phyloP scores from a whole-genome alignment of 2,888 invertebrate genomes.

The Keiferia lycopersicella region DNA sequence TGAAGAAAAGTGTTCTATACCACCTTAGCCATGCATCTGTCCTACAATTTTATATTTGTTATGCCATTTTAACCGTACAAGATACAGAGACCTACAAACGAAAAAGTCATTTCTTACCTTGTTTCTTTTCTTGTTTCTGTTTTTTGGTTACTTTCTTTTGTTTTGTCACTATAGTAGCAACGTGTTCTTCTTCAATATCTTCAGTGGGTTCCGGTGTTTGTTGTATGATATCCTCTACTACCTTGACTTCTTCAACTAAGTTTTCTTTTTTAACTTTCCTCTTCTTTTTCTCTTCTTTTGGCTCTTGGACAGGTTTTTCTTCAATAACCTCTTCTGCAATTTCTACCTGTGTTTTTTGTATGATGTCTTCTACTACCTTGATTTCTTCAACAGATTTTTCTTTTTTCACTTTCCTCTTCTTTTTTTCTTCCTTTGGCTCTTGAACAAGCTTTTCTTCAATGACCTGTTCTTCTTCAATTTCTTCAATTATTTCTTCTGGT shows the following conservation, averaged over 20 bases:
- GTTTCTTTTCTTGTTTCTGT: slow-evolving; percentile 46
- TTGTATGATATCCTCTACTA: neutral
- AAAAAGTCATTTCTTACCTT: slow-evolving; percentile 42
- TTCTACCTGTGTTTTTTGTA: neutral
- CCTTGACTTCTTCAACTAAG: slow-evolving; percentile 13
- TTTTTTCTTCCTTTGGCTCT: slow-evolving; percentile 53
- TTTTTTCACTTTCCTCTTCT: slow-evolving; percentile 41
- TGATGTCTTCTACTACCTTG: neutral
- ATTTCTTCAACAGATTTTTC: slow-evolving; percentile 33
- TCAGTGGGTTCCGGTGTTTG: slow-evolving; percentile 15
- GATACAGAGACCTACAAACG: neutral
- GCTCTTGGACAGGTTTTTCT: slow-evolving; percentile 58
- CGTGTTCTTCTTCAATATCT: slow-evolving; percentile 42
- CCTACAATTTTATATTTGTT: slow-evolving; percentile 1
- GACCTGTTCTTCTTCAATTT: neutral
- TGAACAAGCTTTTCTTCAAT: slow-evolving; percentile 55
- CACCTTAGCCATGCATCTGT: slow-evolving; percentile 67
- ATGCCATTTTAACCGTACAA: neutral
- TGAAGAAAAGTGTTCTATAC: neutral
- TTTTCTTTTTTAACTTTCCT: slow-evolving; percentile 40
- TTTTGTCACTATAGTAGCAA: slow-evolving; percentile 40
- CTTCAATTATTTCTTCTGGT: neutral
- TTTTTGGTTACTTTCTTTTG: slow-evolving; percentile 47
- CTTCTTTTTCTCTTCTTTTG: slow-evolving; percentile 52
- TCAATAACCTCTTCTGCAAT: slow-evolving; percentile 31